Evolutionary conservation across 1,140 invertebrate species (phyloP), one percentile per base, ranked within the genome.

Genomic region (Drosophila kanapiae): DNA sequence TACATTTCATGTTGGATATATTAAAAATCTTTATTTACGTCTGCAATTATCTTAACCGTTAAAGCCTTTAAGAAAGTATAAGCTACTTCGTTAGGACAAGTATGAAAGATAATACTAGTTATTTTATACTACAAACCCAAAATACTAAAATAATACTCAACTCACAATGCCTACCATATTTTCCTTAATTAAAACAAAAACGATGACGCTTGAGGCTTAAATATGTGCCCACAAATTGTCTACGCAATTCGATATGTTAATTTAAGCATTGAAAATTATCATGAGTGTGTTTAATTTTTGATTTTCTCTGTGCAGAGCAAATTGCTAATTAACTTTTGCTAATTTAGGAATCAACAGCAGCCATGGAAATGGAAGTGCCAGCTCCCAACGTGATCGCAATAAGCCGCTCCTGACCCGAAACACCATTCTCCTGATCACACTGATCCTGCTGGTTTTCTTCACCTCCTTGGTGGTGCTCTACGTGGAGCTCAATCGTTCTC

Each of bases 301-400:
- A 14, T 31, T 47, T 9, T 11, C 45, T 31, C 45, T 18, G 16
- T 51, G 16, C 48, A 42, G 7, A 63, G n/a, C n/a, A 65, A 43
- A 67, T 54, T 54, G 48, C 48, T 70, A 68, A 70, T 70, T 37
- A 27, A 54, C 62, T 70, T 68, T 54, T 23, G 48, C 62, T 68
- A 54, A 37, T 58, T 40, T 33, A 92, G 91, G 91, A 76, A 88
- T 92, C 38, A 91, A 74, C 57, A 82, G 79, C 64, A 54, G 13
- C 43, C 62, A 47, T 23, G 33, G 31, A 9, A 78, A 61, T 48
- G 75, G 57, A n/a, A 75, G 43, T 42, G 72, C 23, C 56, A 57
- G 51, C 40, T 47, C 58, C 5, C 42, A 64, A 3, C 56, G 61
- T 16, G 42, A 42, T 4, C 45, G 51, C 13, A 47, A 65, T 37